A percentile compares a stretch with the other conserved stretches of the same genome.
Conservation (phyloP, 2,888 invertebrate species). For the Thera obeliscata region DNA sequence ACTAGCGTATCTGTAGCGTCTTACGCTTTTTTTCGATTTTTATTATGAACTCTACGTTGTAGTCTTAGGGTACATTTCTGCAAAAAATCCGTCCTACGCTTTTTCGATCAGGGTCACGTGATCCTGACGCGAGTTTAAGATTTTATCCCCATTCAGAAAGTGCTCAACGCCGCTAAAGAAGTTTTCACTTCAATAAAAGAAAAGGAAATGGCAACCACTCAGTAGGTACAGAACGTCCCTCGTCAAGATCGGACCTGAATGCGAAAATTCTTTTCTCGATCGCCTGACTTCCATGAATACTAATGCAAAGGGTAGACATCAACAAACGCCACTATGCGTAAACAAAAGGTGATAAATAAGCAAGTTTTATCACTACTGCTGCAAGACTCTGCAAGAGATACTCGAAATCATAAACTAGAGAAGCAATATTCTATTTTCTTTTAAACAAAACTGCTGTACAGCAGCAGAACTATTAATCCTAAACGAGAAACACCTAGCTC, state of each 20-base stretch:
- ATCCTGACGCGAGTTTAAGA: no score
- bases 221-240: slow-evolving; percentile 63
- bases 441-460: slow-evolving; percentile 25
- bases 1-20: no score
- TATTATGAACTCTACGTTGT: no score
- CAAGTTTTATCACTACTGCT: slow-evolving; percentile 39
- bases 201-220: slow-evolving; percentile 78
- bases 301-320: slow-evolving; percentile 72
- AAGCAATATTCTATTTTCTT: slow-evolving; percentile 24
- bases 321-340: slow-evolving; percentile 67
- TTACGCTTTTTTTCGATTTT: no score
- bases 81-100: no score
- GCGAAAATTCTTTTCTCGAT: slow-evolving; percentile 79
- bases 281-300: slow-evolving; percentile 82
- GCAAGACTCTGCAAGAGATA: slow-evolving; percentile 6
- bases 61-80: no score
- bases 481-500: slow-evolving; percentile 35
- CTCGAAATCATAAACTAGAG: slow-evolving; percentile 13
- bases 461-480: slow-evolving; percentile 30
- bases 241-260: slow-evolving; percentile 73
- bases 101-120: no score
- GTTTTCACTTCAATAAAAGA: no score
- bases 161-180: no score
- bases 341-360: slow-evolving; percentile 56
- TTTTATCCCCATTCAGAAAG: no score